Evolutionary conservation across 2,888 invertebrate genomes (phyloP).

Genomic region (Amblyjoppa fuscipennis): DNA sequence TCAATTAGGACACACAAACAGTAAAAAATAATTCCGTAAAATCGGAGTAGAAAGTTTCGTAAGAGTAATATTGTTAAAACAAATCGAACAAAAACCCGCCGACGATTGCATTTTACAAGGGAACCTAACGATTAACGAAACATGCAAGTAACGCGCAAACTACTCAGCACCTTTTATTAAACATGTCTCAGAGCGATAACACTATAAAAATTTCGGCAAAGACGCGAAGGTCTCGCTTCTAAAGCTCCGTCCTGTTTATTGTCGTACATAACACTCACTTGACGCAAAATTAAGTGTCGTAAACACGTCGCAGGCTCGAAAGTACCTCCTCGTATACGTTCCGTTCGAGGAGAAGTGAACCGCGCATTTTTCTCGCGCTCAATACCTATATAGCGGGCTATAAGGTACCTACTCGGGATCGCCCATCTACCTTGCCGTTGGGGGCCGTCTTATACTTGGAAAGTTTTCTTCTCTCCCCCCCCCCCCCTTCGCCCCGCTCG

Average conservation of each 20-base stretch:
- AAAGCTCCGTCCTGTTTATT: not conserved
- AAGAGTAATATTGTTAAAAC: too few species aligned
- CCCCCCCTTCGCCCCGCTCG: constrained; percentile 25
- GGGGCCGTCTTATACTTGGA: constrained; percentile 28
- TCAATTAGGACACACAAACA: not conserved
- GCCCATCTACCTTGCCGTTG: constrained; percentile 45
- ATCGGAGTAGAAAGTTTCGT: too few species aligned
- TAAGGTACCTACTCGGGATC: constrained; percentile 30
- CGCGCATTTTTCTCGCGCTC: not conserved
- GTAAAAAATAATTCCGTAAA: too few species aligned
- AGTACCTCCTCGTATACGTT: constrained; percentile 1
- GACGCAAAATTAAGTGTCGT: constrained; percentile 12
- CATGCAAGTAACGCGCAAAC: too few species aligned
- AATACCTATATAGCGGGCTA: not conserved
- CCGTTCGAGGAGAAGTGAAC: not conserved
- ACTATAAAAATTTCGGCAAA: not conserved
- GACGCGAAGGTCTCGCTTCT: not conserved
- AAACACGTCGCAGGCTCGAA: constrained; percentile 13
- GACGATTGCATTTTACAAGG: too few species aligned
- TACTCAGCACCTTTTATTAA: too few species aligned
- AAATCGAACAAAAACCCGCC: too few species aligned
- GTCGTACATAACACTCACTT: constrained; percentile 17
- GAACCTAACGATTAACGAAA: too few species aligned
- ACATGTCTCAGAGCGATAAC: too few species aligned
- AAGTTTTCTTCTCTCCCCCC: constrained; percentile 40